A percentile compares a stretch with the other conserved stretches of the same genome.
phyloP scores from a whole-genome alignment of 2,888 invertebrate species.

The Drosophila prostipennis region DNA sequence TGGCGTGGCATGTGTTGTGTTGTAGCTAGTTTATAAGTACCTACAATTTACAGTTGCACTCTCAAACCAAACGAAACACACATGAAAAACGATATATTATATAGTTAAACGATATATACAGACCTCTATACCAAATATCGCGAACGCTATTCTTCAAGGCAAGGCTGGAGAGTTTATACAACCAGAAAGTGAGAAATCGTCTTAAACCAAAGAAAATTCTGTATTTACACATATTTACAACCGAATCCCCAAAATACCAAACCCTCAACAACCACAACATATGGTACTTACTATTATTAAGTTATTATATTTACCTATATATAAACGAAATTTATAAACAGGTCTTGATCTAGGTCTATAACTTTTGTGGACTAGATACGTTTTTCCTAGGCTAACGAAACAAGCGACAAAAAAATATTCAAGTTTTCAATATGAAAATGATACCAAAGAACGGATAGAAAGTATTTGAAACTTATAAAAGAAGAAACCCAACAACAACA shows the following conservation, averaged over 20 bases:
- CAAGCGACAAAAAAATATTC: conserved; percentile 18
- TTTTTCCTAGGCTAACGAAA: conserved; percentile 67
- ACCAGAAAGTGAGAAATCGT: conserved; percentile 35
- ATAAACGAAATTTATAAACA: conserved; percentile 64
- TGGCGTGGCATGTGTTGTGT: conserved; percentile 50
- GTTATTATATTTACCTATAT: conserved; percentile 51
- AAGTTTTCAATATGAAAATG: conserved; percentile 36
- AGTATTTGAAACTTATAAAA: conserved; percentile 40
- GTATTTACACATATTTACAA: conserved; percentile 47
- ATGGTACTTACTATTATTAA: conserved; percentile 52
- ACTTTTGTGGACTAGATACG: conserved; percentile 72
- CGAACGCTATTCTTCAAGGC: conserved; percentile 57
- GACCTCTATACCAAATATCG: conserved; percentile 61
- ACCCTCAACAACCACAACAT: conserved; percentile 37
- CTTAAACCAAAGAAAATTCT: conserved; percentile 36
- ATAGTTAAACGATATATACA: conserved; percentile 41
- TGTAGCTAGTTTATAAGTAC: conserved; percentile 63
- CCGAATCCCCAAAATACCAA: conserved; percentile 34
- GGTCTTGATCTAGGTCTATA: conserved; percentile 74
- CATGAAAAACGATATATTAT: conserved; percentile 31
- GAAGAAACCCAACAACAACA: conserved; percentile 48
- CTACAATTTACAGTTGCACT: conserved; percentile 62
- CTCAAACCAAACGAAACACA: conserved; percentile 17
- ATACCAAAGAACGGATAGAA: conserved; percentile 38
- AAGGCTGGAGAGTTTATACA: conserved; percentile 46